Percentiles rank a stretch among this genome's conserved stretches.
Conservation (phyloP, 2,888 invertebrate species). For the Rotaria magnacalcarata region DNA sequence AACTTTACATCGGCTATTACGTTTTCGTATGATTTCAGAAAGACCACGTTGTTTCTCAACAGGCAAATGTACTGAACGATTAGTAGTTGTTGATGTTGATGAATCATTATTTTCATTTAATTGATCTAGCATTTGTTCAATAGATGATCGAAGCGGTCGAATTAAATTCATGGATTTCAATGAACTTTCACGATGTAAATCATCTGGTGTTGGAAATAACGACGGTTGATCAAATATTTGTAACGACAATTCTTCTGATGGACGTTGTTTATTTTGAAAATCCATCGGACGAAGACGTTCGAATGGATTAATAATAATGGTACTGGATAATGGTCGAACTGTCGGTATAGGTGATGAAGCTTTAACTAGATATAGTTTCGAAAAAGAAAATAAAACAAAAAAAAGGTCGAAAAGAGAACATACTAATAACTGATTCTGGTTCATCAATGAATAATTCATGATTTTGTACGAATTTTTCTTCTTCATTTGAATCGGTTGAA, state of each 20-base stretch:
- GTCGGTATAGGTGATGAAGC: not conserved
- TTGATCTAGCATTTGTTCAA: not conserved
- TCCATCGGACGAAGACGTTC: not conserved
- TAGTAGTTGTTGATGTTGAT: not conserved
- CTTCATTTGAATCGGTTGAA: not conserved
- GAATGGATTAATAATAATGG: not conserved
- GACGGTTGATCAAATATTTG: not conserved
- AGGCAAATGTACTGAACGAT: constrained; percentile 29
- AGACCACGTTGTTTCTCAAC: constrained; percentile 33
- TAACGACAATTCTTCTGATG: not conserved
- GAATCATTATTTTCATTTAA: not conserved
- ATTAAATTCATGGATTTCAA: not conserved
- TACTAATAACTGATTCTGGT: not conserved
- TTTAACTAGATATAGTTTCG: not conserved
- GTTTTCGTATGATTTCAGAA: constrained; percentile 2
- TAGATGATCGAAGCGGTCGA: too few relatives aligned
- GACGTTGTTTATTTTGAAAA: not conserved
- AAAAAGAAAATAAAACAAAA: not conserved
- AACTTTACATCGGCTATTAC: constrained; percentile 1
- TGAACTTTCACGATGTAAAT: not conserved
- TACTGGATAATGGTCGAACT: not conserved
- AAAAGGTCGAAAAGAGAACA: not conserved
- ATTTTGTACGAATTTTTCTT: not conserved
- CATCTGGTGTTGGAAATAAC: not conserved
- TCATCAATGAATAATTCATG: not conserved